A percentile compares a stretch with the other conserved stretches of the same genome.
These are phyloP conservation scores for Panagrolaimus sp. DNA, from an alignment of 1,140 invertebrate species.

Conservation along the genomic window DNA sequence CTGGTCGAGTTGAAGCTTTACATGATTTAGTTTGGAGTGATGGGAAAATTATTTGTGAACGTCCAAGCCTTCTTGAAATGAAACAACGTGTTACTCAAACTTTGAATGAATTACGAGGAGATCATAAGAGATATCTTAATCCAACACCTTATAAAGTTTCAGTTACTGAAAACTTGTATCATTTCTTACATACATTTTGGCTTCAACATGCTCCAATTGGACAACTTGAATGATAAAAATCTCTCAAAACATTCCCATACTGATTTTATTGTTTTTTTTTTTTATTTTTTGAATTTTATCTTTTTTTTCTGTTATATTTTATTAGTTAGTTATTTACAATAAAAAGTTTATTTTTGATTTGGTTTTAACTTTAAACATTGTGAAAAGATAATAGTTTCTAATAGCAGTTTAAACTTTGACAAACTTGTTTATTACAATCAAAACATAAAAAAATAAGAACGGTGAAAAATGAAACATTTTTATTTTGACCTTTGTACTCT, in stretches of 20 bases:
- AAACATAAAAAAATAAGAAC: too few relatives aligned
- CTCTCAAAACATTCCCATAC: neutral
- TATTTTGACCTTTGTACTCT: too few relatives aligned
- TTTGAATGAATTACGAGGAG: conserved; percentile 75
- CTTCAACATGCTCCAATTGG: conserved; percentile 94
- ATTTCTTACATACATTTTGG: conserved; percentile 93
- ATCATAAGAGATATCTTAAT: conserved; percentile 90
- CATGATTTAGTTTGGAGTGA: conserved; percentile 46
- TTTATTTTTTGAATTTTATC: too few relatives aligned
- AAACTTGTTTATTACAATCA: too few relatives aligned
- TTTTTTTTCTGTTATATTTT: too few relatives aligned
- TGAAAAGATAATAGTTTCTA: too few relatives aligned
- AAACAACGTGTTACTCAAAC: conserved; percentile 75
- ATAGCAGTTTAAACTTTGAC: too few relatives aligned
- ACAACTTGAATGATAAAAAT: conserved; percentile 66
- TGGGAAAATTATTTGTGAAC: conserved; percentile 41
- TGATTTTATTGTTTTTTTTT: neutral
- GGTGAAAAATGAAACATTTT: too few relatives aligned
- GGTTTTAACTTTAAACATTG: too few relatives aligned
- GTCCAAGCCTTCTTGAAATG: conserved; percentile 70
- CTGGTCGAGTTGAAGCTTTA: conserved; percentile 39
- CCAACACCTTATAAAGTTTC: conserved; percentile 99
- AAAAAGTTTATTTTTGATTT: too few relatives aligned
- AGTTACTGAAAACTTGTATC: conserved; percentile 85
- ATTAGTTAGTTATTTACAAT: too few relatives aligned